Base-by-base conservation (phyloP, 1,140 invertebrate species). In the Lepidostoma basale region DNA sequence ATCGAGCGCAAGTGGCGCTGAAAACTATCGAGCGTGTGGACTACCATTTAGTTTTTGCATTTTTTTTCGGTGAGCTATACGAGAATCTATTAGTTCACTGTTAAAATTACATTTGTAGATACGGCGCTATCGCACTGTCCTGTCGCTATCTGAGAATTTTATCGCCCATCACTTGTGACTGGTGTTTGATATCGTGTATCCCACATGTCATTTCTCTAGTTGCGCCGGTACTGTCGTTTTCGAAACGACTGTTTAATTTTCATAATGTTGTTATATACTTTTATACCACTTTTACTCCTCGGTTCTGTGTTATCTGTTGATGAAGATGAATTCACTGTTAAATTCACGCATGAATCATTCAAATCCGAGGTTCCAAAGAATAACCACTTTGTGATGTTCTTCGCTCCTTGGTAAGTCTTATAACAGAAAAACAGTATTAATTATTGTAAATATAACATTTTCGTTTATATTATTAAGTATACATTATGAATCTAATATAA, bases 351-450 rank as follows among this genome's bases (percentile, higher is more conserved):
- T 10, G 83, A 85, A 8, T 85, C 79, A 52, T 90, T 91, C 75
- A 75, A 80, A 2, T 74, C 79, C 20, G 82, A 86, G 78, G 77
- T 92, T 2, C 74, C 81, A 10, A 84, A 84, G 39, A 90, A 87
- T 58, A 85, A 88, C 75, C 87, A 90, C 76, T 93, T 92, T 78
- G 80, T 93, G 28, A 91, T 92, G 84, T 92, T 92, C 75, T 92
- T 87, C 78, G 90, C 89, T 6, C 90, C 90, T 23, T 92, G 91
- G 90, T 92, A 26, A 68, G 47, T 68, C 9, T 69, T 62, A 26
- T 64, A 5, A 54, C 20, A 3, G 2, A 6, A 45, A 16, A 25
- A 5, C 9, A 22, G 8, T 16, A 5, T 28, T 22, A 8, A 9
- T 28, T 6, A 36, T 36, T 36, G 6, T 23, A 25, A 56, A 12